Conservation (phyloP, 2,113 vertebrate species). For the Nannospalax galili region DNA sequence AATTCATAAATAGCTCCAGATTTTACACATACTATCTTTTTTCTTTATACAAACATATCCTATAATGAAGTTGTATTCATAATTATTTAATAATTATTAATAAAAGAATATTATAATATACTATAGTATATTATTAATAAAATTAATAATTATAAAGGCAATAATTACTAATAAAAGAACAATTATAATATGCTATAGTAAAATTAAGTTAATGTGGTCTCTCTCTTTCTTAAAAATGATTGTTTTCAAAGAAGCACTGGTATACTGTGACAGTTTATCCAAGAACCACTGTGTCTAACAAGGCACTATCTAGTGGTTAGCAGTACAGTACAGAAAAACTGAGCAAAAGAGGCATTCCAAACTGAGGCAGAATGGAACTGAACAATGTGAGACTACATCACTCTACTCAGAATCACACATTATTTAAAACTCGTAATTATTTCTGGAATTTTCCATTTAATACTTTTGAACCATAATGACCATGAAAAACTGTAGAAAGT, state of each 20-base stretch:
- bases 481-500: background rate
- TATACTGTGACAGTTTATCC: background rate
- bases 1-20: background rate
- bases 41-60: background rate
- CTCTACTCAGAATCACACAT: background rate
- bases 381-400: background rate
- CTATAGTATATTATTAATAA: too few species aligned
- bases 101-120: background rate
- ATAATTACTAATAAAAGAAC: background rate
- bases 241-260: background rate
- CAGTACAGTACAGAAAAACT: background rate
- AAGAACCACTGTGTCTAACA: background rate
- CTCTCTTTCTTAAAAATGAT: background rate
- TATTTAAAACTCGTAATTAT: background rate
- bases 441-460: background rate
- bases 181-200: background rate
- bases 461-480: background rate
- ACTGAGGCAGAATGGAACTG: background rate
- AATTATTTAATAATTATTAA: background rate
- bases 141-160: too few species aligned
- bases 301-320: background rate
- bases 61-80: background rate
- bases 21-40: background rate
- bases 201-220: background rate
- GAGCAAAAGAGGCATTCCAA: background rate